A percentile compares a stretch with the other conserved stretches of the same genome.
Evolutionary conservation across 2,888 invertebrate species (phyloP).

Genomic region (Andrena chrysosceles): DNA sequence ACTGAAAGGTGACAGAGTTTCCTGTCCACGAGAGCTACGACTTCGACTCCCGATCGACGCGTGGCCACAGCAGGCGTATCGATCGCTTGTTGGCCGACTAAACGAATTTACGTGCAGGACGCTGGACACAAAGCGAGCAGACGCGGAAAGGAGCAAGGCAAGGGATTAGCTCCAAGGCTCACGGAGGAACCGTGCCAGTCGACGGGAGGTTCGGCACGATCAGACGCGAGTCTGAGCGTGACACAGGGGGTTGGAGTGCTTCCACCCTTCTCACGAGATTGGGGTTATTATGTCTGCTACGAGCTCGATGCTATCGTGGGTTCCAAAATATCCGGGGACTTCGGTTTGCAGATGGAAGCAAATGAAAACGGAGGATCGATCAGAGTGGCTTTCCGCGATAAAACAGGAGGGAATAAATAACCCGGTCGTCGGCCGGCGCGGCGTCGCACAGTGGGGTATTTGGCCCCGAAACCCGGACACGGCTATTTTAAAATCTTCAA

Average conservation of each 20-base stretch:
- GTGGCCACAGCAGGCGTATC: slow-evolving; percentile 15
- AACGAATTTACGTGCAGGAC: slow-evolving; percentile 47
- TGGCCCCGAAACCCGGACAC: too few species aligned
- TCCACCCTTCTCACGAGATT: background rate
- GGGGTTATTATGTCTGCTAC: background rate
- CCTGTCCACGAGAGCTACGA: background rate
- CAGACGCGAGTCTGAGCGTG: background rate
- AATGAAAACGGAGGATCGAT: background rate
- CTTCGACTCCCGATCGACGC: slow-evolving; percentile 1
- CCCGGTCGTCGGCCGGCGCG: too few species aligned
- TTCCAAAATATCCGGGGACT: background rate
- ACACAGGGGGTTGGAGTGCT: background rate
- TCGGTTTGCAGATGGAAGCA: too few species aligned
- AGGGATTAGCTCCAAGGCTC: slow-evolving; percentile 5
- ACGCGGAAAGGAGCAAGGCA: slow-evolving; percentile 2
- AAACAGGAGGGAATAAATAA: too few species aligned
- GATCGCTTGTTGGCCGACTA: slow-evolving; percentile 29
- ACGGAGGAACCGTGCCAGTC: slow-evolving; percentile 6
- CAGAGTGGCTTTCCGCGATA: too few species aligned
- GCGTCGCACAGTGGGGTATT: too few species aligned
- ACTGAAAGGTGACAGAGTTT: background rate
- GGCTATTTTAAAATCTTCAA: too few species aligned
- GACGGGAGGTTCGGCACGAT: background rate
- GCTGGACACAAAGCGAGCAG: slow-evolving; percentile 11
- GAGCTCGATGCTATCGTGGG: background rate